Base-by-base conservation (phyloP, 2,888 invertebrate species). In the Pterostichus niger region DNA sequence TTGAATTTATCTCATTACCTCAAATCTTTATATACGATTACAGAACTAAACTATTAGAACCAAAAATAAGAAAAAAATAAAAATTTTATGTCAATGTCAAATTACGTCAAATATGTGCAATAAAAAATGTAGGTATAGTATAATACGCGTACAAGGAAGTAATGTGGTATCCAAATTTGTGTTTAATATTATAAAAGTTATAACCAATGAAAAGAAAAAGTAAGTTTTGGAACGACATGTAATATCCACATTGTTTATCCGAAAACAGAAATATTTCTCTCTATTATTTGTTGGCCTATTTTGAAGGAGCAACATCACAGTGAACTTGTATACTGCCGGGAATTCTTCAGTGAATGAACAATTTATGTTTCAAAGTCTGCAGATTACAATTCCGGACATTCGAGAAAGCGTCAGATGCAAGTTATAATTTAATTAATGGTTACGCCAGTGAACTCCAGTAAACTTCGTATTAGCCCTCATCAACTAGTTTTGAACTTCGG, bases 341-440 rank as follows among this genome's bases (percentile, higher is more conserved):
- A 64, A 40, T 40, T 64, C 64, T 61, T 13, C 13, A 64, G 64
- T 6, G 64, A 4, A 31, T 61, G 61, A 61, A 61, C 33, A 61
- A 64, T 64, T 64, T 64, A 13, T 64, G 40, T 40, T 64, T 40
- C 6, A 35, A 64, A 64, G 64, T 64, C 3, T 15, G 40, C 35
- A 64, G 64, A 35, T 17, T 64, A 33, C 40, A 40, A 40, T 35
- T 64, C 64, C 44, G 61, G 64, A 79, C 24, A 17, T 77, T 56
- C 77, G 77, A 33, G 75, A 15, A 24, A 73, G 17, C 40, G 54
- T 54, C 40, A 79, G 52, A 61, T 79, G 61, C 79, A 79, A 79
- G 61, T 78, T 78, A 44, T 79, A 79, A 79, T 79, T 79, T 79
- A 79, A 79, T 79, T 79, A 79, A 59, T 44, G 59, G 49, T 7